Evolutionary conservation across 2,888 invertebrate species (phyloP).

Genomic region (Maniola hyperantus): DNA sequence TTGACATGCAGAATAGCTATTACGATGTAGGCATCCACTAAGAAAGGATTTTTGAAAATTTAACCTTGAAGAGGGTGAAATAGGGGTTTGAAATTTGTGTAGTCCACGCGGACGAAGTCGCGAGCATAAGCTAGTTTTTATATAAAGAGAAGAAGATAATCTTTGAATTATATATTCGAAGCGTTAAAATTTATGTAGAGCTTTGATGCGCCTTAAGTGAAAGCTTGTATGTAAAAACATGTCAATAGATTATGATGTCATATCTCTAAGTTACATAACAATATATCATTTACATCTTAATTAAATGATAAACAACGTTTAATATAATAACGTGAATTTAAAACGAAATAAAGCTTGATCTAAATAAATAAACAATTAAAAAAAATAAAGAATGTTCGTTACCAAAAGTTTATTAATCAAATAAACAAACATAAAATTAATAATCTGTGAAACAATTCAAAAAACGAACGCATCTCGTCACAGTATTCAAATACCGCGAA

Average conservation of each 20-base stretch:
- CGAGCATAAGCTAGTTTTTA: too few species aligned
- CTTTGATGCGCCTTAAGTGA: conserved; percentile 13
- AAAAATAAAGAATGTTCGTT: not conserved
- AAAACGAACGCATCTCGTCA: conserved; percentile 26
- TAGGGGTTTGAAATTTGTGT: too few species aligned
- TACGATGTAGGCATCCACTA: too few species aligned
- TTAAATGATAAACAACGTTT: not conserved
- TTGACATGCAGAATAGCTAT: too few species aligned
- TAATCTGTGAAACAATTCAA: conserved; percentile 10
- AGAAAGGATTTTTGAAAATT: too few species aligned
- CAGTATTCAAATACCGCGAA: conserved; percentile 35
- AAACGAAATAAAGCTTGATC: not conserved
- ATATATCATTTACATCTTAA: not conserved
- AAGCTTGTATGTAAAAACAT: conserved; percentile 8
- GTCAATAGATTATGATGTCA: not conserved
- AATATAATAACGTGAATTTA: not conserved
- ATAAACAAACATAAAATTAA: conserved; percentile 12
- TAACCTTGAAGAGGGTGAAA: too few species aligned
- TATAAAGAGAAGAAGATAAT: too few species aligned
- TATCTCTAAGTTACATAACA: not conserved
- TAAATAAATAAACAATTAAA: not conserved
- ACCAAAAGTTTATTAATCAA: not conserved
- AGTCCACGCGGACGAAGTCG: too few species aligned
- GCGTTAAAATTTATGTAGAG: not conserved
- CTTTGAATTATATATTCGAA: too few species aligned